These are phyloP conservation scores for Nyctibius grandis DNA, from an alignment of 2,797 vertebrate genomes.

Conservation along the genomic window DNA sequence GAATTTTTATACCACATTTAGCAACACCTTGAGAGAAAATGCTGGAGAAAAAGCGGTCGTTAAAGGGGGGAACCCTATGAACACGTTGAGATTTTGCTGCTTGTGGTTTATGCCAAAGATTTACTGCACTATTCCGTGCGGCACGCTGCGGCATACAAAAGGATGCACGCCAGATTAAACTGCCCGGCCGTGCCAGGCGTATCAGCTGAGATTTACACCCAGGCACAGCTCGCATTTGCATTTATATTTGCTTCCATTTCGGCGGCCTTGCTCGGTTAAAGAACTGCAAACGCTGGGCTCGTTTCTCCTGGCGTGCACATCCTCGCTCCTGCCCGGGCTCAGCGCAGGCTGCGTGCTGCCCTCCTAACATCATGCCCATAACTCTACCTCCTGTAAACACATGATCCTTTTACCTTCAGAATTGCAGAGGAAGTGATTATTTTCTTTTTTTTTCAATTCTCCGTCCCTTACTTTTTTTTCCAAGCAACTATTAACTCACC, in stretches of 20 bases:
- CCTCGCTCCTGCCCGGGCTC: constrained; percentile 37
- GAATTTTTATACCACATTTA: neutral
- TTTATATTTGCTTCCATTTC: neutral
- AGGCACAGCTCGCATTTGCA: neutral
- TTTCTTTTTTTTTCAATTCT: neutral
- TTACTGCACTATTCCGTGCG: neutral
- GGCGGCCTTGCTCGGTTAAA: neutral
- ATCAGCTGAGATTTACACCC: neutral
- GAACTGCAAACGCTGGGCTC: neutral
- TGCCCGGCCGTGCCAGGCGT: rapidly evolving
- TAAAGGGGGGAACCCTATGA: neutral
- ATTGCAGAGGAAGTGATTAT: neutral
- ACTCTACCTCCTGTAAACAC: constrained; percentile 31
- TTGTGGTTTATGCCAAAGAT: neutral
- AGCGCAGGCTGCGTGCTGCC: neutral
- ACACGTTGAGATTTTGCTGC: neutral
- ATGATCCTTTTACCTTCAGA: constrained; percentile 30
- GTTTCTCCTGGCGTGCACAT: neutral
- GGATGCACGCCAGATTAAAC: neutral
- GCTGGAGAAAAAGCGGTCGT: rapidly evolving
- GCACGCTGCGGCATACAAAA: neutral
- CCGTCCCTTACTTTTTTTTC: neutral
- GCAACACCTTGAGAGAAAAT: neutral
- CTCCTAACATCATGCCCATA: constrained; percentile 17
- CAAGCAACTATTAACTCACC: neutral